These are phyloP conservation scores for Okamejei kenojei DNA, from an alignment of 2,797 vertebrate species.

Conservation along the genomic window DNA sequence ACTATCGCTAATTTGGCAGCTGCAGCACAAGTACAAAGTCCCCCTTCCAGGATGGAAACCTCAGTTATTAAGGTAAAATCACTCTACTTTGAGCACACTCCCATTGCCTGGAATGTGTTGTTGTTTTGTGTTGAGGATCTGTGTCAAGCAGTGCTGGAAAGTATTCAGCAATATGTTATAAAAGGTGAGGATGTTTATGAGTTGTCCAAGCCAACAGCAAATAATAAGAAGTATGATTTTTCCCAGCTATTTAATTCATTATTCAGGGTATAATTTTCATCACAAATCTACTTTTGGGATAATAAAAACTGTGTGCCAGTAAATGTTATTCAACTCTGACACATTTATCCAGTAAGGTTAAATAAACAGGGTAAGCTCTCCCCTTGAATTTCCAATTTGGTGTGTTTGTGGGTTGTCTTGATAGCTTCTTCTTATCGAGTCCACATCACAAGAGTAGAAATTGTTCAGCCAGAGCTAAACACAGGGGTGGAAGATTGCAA, in stretches of 20 bases:
- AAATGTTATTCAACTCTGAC: too few species aligned
- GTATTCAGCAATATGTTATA: background rate
- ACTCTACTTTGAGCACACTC: too few species aligned
- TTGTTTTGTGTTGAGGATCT: background rate
- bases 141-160: too few species aligned
- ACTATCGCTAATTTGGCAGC: conserved; percentile 98
- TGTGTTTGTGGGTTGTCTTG: background rate
- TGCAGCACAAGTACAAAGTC: conserved; percentile 91
- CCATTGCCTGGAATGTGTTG: background rate
- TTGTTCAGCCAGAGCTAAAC: too few species aligned
- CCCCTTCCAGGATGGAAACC: conserved; percentile 92
- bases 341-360: background rate
- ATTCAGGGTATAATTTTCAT: background rate
- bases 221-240: background rate
- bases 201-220: background rate
- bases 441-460: too few species aligned
- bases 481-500: too few species aligned
- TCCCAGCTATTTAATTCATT: background rate
- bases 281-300: background rate
- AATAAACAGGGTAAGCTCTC: background rate
- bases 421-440: background rate
- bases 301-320: background rate
- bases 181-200: background rate
- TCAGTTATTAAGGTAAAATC: conserved; percentile 96
- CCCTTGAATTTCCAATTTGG: background rate